Percentiles rank a stretch among this genome's conserved stretches.
phyloP scores from a whole-genome alignment of 2,113 vertebrate genomes.

The Aspidoscelis tigris region DNA sequence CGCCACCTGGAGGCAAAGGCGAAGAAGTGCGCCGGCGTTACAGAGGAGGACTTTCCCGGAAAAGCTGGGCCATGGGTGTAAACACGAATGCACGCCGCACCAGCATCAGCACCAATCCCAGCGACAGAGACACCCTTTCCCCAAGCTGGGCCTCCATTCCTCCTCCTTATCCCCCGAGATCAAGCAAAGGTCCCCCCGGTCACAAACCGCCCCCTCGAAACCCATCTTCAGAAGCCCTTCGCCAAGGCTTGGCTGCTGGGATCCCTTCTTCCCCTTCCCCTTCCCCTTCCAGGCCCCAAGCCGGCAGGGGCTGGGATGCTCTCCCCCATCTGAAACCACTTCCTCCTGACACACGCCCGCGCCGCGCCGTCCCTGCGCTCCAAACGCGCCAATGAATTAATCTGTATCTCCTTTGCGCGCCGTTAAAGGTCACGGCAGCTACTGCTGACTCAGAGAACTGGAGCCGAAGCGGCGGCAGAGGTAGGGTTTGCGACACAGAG shows the following conservation, averaged over 20 bases:
- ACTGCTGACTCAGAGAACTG: slow-evolving; percentile 14
- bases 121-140: too few species aligned
- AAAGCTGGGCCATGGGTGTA: not conserved
- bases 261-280: not conserved
- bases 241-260: not conserved
- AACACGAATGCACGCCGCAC: not conserved
- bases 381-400: slow-evolving; percentile 10
- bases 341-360: too few species aligned
- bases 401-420: slow-evolving; percentile 14
- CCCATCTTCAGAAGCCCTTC: not conserved
- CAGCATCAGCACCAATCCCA: not conserved
- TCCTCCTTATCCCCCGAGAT: not conserved
- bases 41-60: too few species aligned
- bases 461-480: not conserved
- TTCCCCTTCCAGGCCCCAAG: not conserved
- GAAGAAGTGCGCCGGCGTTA: not conserved
- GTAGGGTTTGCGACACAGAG: not conserved
- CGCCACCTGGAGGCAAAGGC: slow-evolving; percentile 21
- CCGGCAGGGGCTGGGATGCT: too few species aligned
- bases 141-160: not conserved
- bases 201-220: not conserved
- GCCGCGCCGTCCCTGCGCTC: too few species aligned
- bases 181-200: too few species aligned
- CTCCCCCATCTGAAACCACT: not conserved
- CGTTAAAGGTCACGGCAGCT: not conserved